These are phyloP conservation scores for Collichthys lucidus DNA, from an alignment of 2,113 vertebrate species.

Conservation along the genomic window DNA sequence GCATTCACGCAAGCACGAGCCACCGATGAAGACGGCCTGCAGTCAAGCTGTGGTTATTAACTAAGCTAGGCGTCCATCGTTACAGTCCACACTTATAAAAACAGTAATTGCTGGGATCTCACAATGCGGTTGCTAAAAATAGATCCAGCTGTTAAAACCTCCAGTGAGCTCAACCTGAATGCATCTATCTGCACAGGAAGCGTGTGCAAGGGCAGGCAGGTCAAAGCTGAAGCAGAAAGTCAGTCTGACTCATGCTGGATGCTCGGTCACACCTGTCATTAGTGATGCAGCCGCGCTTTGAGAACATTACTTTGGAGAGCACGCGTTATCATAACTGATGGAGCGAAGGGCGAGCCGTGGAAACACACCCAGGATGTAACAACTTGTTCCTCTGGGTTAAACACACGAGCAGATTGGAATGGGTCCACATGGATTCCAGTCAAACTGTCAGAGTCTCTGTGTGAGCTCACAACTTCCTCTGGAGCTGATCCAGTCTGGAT, in stretches of 20 bases:
- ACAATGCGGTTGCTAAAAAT: neutral
- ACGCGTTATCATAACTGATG: neutral
- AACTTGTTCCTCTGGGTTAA: neutral
- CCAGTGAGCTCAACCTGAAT: neutral
- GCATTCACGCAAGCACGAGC: neutral
- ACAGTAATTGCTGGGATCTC: too few species aligned
- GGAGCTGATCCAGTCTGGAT: neutral
- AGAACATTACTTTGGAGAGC: neutral
- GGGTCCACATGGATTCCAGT: constrained; percentile 9
- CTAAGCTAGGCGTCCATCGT: too few species aligned
- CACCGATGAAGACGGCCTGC: neutral
- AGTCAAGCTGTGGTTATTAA: neutral
- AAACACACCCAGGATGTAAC: neutral
- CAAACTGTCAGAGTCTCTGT: neutral
- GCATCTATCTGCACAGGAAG: neutral
- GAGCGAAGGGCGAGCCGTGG: neutral
- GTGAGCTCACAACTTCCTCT: neutral
- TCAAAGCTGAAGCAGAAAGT: neutral
- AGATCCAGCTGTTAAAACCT: neutral
- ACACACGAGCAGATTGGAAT: neutral
- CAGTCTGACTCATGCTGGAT: neutral
- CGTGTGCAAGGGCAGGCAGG: neutral
- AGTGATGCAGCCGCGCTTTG: neutral
- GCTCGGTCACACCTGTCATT: neutral
- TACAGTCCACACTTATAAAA: neutral